phyloP scores from a whole-genome alignment of 1,140 invertebrate species.

The Listronotus bonariensis region DNA sequence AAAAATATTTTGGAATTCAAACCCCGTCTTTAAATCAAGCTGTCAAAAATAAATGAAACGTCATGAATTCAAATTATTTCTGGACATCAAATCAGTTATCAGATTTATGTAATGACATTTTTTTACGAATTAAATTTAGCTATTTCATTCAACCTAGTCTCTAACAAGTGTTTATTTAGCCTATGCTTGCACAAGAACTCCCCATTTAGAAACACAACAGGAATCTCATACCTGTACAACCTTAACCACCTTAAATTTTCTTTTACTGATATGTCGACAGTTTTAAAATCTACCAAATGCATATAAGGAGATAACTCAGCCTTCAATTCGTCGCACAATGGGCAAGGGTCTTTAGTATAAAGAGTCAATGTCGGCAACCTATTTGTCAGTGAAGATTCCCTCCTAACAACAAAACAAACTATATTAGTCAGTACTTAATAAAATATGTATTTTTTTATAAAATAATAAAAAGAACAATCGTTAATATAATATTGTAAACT shows the following conservation, averaged over 20 bases:
- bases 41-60: too few species aligned
- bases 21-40: too few species aligned
- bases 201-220: slow-evolving; percentile 83
- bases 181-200: slow-evolving; percentile 83
- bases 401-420: slow-evolving; percentile 7
- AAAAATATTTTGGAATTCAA: too few species aligned
- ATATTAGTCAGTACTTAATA: background rate
- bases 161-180: slow-evolving; percentile 64
- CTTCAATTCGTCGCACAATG: slow-evolving; percentile 80
- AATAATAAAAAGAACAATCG: too few species aligned
- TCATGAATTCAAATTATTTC: too few species aligned
- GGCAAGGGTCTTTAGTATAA: slow-evolving; percentile 81
- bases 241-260: slow-evolving; percentile 74
- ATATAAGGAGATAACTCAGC: slow-evolving; percentile 67
- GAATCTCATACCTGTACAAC: slow-evolving; percentile 84
- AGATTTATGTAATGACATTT: too few species aligned
- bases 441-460: too few species aligned
- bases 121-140: too few species aligned
- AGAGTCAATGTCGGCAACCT: slow-evolving; percentile 67
- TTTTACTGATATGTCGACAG: slow-evolving; percentile 75
- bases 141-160: slow-evolving; percentile 54
- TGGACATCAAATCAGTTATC: too few species aligned
- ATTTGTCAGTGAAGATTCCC: background rate
- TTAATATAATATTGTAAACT: too few species aligned
- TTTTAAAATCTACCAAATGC: slow-evolving; percentile 63